These are phyloP conservation scores for Pogonus chalceus DNA, from an alignment of 1,140 invertebrate species.

Conservation along the genomic window DNA sequence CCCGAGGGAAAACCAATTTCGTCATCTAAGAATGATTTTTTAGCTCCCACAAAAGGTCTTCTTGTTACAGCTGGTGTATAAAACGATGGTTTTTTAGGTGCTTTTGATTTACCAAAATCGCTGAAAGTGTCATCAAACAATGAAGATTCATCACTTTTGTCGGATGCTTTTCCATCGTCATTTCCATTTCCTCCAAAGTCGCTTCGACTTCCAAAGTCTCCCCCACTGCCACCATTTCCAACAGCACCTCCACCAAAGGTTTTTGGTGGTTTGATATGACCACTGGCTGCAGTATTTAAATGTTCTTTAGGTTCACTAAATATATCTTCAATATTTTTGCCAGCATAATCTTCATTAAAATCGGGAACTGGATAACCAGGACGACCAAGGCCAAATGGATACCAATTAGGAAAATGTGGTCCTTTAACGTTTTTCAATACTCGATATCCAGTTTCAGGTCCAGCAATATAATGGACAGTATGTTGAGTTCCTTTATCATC, in stretches of 20 bases:
- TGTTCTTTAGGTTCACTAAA: constrained; percentile 37
- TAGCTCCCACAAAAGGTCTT: constrained; percentile 9
- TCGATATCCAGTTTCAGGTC: constrained; percentile 61
- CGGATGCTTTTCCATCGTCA: constrained; percentile 11
- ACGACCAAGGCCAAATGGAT: constrained; percentile 35
- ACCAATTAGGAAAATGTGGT: constrained; percentile 40
- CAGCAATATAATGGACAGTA: constrained; percentile 60
- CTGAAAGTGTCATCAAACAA: constrained; percentile 17
- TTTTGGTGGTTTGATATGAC: constrained; percentile 36
- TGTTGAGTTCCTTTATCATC: constrained; percentile 62
- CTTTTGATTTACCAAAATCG: constrained; percentile 15
- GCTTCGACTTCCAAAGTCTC: not conserved
- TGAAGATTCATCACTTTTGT: constrained; percentile 7
- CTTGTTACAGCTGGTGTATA: constrained; percentile 1
- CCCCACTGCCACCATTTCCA: constrained; percentile 12
- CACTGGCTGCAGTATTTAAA: constrained; percentile 38
- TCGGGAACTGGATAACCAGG: constrained; percentile 33
- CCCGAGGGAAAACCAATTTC: constrained; percentile 11
- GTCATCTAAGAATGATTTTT: constrained; percentile 10
- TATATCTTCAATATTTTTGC: constrained; percentile 30
- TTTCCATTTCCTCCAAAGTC: constrained; percentile 11
- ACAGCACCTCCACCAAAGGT: constrained; percentile 18
- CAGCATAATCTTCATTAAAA: constrained; percentile 34
- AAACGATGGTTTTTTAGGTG: constrained; percentile 7
- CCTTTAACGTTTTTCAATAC: constrained; percentile 53